Base-by-base conservation (phyloP, 2,888 invertebrate species). In the Aleiodes alternator region DNA sequence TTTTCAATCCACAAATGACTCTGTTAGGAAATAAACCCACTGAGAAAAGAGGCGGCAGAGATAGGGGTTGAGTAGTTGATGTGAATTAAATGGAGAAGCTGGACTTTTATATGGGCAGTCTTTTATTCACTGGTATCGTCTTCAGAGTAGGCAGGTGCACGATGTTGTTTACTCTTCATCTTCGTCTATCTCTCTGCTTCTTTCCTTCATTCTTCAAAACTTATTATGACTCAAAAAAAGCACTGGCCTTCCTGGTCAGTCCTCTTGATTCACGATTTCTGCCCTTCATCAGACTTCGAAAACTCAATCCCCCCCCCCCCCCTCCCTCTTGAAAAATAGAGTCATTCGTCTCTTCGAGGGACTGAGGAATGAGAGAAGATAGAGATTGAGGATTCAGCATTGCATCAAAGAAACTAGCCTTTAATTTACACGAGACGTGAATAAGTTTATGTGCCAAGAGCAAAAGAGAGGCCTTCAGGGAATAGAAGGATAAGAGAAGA, bases 371-470 rank as follows among this genome's bases (percentile, higher is more conserved):
- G 64, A 9, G 43, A 23, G 48, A 8, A 48, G 23, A 2, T 23
- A 12, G 23, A 64, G 64, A 64, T 43, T 23, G 16, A 48, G 14
- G 48, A 64, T 64, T 64, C 64, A 64, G 11, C 48, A 64, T 48
- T 43, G 43, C 64, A 64, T 64, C 64, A 64, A 64, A 61, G 61
- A 61, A 64, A 64, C 64, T 43, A 64, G 64, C 64, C 64, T 64
- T 48, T 64, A 64, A 64, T 64, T 64, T 64, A 64, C 64, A 14
- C 64, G 23, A 64, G 64, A 64, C 64, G 43, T 64, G 48, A 48
- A 64, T 43, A 64, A 64, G 64, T 64, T 64, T 64, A 64, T 64
- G 43, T 64, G 48, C 43, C 64, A 64, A 64, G 48, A 64, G 64
- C 64, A 23, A 64, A 34, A 64, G 43, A 48, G 43, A 48, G 48